Conservation (phyloP, 2,113 vertebrate genomes). For the Amphiprion percula region DNA sequence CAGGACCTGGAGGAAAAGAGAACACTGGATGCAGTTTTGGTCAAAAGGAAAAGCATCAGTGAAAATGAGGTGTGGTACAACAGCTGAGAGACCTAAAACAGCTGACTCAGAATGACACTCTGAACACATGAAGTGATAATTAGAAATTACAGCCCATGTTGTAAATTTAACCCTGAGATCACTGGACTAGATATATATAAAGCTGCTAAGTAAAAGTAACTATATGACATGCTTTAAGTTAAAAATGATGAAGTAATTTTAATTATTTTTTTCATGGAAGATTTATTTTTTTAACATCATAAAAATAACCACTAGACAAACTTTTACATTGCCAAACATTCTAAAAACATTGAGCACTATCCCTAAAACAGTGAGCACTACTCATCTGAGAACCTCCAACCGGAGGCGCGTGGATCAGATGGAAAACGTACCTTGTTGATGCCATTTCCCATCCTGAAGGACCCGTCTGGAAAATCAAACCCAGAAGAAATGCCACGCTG, state of each 20-base stretch:
- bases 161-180: background rate
- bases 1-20: conserved; percentile 86
- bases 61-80: background rate
- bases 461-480: background rate
- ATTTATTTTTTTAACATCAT: no score
- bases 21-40: background rate
- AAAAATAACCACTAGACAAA: background rate
- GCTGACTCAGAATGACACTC: conserved; percentile 5
- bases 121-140: conserved; percentile 21
- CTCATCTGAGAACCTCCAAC: conserved; percentile 17
- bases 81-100: conserved; percentile 21
- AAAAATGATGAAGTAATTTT: no score
- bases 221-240: background rate
- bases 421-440: conserved; percentile 79
- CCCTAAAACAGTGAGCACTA: background rate
- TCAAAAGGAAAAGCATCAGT: conserved; percentile 8
- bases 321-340: background rate
- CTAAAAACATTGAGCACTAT: background rate
- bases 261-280: no score
- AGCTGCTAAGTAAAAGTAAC: background rate
- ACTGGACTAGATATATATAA: background rate
- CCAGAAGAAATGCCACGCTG: conserved; percentile 2
- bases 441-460: conserved; percentile 82
- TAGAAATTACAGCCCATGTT: background rate
- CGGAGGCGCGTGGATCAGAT: conserved; percentile 1